Evolutionary conservation across 2,888 invertebrate species (phyloP).

Genomic region (Hymenopus coronatus): DNA sequence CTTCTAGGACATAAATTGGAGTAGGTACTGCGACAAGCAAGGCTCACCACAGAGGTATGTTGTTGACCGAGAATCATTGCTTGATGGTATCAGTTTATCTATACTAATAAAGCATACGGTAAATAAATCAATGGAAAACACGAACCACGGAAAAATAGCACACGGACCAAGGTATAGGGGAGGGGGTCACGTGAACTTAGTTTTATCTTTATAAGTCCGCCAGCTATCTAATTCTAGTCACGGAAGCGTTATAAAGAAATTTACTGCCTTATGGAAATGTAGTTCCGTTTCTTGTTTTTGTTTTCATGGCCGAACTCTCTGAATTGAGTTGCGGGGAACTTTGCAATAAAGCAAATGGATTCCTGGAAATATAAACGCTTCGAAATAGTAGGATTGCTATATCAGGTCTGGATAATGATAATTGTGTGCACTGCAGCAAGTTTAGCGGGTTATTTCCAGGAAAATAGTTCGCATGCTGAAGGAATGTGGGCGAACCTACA

Average conservation of each 20-base stretch:
- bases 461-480: too few species aligned
- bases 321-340: neutral
- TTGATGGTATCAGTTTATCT: neutral
- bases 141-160: neutral
- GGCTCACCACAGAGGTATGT: neutral
- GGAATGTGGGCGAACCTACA: too few species aligned
- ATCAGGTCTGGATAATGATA: neutral
- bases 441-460: too few species aligned
- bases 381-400: neutral
- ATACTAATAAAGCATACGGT: neutral
- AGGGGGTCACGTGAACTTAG: neutral
- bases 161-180: neutral
- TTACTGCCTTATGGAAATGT: neutral
- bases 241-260: neutral
- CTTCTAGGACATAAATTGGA: neutral
- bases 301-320: neutral
- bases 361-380: neutral
- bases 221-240: neutral
- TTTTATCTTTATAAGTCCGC: neutral
- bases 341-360: neutral
- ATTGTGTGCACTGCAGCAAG: neutral
- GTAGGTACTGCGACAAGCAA: neutral
- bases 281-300: neutral
- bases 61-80: neutral
- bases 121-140: neutral